Evolutionary conservation across 1,140 invertebrate species (phyloP).

Genomic region (Brachystomella parvula): DNA sequence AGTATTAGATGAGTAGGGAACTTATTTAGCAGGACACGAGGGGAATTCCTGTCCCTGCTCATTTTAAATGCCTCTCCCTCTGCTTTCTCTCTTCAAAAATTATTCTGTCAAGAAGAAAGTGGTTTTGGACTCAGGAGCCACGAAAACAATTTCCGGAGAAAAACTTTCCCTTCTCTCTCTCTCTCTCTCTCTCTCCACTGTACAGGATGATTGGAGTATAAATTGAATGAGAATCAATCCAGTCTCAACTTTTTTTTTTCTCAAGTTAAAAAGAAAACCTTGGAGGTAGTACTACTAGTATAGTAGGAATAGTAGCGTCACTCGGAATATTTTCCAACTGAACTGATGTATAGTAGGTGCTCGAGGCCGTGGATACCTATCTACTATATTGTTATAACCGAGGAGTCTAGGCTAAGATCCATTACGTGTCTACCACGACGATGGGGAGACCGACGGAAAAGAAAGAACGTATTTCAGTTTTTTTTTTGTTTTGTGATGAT

Average conservation of each 20-base stretch:
- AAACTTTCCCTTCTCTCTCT: constrained; percentile 7
- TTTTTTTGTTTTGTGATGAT: background rate
- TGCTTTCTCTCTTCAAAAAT: no score
- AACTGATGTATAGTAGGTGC: background rate
- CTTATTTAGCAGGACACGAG: no score
- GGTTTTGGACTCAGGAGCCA: background rate
- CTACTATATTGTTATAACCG: background rate
- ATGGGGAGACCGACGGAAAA: background rate
- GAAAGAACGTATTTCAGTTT: no score
- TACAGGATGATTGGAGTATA: background rate
- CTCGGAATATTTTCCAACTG: no score
- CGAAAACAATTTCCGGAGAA: background rate
- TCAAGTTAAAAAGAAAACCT: no score
- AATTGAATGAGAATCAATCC: background rate
- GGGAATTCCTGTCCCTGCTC: background rate
- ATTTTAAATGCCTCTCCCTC: background rate
- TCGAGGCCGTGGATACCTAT: background rate
- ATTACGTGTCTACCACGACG: constrained; percentile 22
- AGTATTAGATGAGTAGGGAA: no score
- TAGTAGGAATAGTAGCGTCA: no score
- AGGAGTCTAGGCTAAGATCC: constrained; percentile 31
- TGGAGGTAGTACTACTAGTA: no score
- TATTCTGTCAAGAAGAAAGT: background rate
- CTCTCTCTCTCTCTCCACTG: background rate
- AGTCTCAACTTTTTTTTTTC: background rate